Percentiles rank a stretch among this genome's conserved stretches.
phyloP scores from a whole-genome alignment of 2,113 vertebrate species.

The Struthio camelus region DNA sequence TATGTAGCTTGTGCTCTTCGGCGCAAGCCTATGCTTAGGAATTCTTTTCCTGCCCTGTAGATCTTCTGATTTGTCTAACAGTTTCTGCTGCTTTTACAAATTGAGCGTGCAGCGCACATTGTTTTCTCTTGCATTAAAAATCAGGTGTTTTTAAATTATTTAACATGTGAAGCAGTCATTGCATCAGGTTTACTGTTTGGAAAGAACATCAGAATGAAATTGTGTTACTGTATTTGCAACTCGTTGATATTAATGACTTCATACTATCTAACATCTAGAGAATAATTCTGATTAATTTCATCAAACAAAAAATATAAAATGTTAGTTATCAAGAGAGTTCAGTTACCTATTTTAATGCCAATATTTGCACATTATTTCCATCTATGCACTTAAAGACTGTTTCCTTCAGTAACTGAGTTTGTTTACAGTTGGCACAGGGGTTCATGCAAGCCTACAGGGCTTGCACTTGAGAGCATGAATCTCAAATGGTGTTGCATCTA shows the following conservation, averaged over 20 bases:
- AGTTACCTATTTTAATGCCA: slow-evolving; percentile 60
- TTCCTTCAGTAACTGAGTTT: slow-evolving; percentile 44
- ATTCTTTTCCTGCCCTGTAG: slow-evolving; percentile 44
- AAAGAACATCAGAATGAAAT: slow-evolving; percentile 45
- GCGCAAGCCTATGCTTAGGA: slow-evolving; percentile 34
- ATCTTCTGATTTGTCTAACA: slow-evolving; percentile 7
- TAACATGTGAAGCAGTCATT: slow-evolving; percentile 48
- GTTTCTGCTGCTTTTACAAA: slow-evolving; percentile 29
- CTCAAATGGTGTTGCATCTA: slow-evolving; percentile 14
- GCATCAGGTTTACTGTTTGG: slow-evolving; percentile 46
- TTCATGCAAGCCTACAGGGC: not conserved
- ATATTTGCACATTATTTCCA: slow-evolving; percentile 76
- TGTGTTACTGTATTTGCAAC: slow-evolving; percentile 15
- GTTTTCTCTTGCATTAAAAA: slow-evolving; percentile 69
- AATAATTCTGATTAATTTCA: slow-evolving; percentile 42
- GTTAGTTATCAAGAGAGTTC: slow-evolving; percentile 1
- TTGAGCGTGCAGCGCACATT: slow-evolving; percentile 20
- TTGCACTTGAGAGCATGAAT: slow-evolving; percentile 32
- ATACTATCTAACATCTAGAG: not conserved
- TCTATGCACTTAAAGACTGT: slow-evolving; percentile 75
- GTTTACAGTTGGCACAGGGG: slow-evolving; percentile 3
- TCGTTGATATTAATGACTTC: slow-evolving; percentile 39
- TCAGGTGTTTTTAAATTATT: slow-evolving; percentile 59
- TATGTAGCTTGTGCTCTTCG: slow-evolving; percentile 50
- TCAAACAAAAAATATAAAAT: slow-evolving; percentile 57